Percentiles rank a stretch among this genome's conserved stretches.
Evolutionary conservation across 1,140 invertebrate species (phyloP).

Genomic region (Pollicipes pollicipes): DNA sequence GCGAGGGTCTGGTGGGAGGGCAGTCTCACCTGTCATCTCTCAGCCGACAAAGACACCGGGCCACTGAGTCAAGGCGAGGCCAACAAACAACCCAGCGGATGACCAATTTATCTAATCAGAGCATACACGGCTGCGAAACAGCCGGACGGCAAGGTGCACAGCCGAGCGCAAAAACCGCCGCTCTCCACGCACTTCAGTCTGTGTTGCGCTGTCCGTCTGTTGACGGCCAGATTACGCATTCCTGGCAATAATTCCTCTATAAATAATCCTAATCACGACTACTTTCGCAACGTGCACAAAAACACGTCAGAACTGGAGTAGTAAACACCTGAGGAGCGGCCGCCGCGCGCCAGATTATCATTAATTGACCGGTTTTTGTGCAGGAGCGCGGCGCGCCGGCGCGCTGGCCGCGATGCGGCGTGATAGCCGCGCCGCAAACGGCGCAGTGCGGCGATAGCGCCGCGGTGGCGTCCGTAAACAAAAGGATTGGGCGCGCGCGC

Average conservation of each 20-base stretch:
- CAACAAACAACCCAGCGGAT: background rate
- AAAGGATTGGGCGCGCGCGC: background rate
- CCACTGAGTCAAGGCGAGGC: background rate
- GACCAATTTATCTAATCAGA: constrained; percentile 2
- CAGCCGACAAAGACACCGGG: background rate
- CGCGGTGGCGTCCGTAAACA: background rate
- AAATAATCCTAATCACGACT: constrained; percentile 1
- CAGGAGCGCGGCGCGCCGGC: too few species aligned
- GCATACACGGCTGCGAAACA: background rate
- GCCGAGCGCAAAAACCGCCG: background rate
- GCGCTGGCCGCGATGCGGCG: background rate
- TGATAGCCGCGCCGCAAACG: background rate
- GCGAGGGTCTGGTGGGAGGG: too few species aligned
- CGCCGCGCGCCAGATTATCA: background rate
- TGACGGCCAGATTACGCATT: background rate
- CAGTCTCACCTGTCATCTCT: background rate
- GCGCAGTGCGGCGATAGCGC: background rate
- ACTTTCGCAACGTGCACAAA: background rate
- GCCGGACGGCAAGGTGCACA: background rate
- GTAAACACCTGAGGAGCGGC: background rate
- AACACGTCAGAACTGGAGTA: background rate
- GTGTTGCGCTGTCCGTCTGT: background rate
- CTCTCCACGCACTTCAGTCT: background rate
- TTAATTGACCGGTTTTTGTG: background rate
- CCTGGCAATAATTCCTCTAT: background rate